These are phyloP conservation scores for Panopea generosa DNA, from an alignment of 2,888 invertebrate species.

Conservation along the genomic window DNA sequence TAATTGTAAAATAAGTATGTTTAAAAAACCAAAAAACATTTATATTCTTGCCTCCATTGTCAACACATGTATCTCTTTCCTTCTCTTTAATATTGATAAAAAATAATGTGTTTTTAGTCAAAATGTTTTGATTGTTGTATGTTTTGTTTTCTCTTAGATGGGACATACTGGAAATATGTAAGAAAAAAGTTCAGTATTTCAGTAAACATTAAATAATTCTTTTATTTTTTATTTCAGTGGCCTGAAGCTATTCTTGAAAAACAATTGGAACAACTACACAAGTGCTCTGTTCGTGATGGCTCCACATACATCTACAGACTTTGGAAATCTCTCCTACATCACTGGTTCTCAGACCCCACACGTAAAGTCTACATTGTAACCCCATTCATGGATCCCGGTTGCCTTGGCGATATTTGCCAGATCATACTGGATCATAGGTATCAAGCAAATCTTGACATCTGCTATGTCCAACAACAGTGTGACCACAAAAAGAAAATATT, in stretches of 20 bases:
- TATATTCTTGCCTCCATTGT: too few species aligned
- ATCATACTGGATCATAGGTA: slow-evolving; percentile 71
- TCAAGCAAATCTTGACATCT: slow-evolving; percentile 72
- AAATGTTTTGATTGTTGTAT: too few species aligned
- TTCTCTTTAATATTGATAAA: too few species aligned
- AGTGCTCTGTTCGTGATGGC: slow-evolving; percentile 71
- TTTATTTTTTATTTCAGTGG: slow-evolving; percentile 60
- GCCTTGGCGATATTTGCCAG: slow-evolving; percentile 77
- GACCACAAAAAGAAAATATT: slow-evolving; percentile 64
- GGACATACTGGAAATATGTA: too few species aligned
- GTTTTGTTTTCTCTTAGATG: too few species aligned
- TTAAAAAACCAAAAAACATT: too few species aligned
- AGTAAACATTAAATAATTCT: too few species aligned
- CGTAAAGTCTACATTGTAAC: slow-evolving; percentile 78
- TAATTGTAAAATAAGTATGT: too few species aligned
- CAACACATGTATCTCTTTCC: too few species aligned
- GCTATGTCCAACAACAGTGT: slow-evolving; percentile 71
- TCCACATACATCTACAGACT: slow-evolving; percentile 74
- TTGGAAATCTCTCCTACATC: slow-evolving; percentile 80
- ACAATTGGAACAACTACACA: slow-evolving; percentile 63
- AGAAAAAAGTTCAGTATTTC: too few species aligned
- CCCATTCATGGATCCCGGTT: slow-evolving; percentile 75
- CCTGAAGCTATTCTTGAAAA: slow-evolving; percentile 48
- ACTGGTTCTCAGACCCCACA: slow-evolving; percentile 74
- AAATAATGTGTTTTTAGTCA: too few species aligned